Percentiles rank a stretch among this genome's conserved stretches.
Evolutionary conservation across 1,140 invertebrate genomes (phyloP).

Genomic region (Panulirus ornatus): DNA sequence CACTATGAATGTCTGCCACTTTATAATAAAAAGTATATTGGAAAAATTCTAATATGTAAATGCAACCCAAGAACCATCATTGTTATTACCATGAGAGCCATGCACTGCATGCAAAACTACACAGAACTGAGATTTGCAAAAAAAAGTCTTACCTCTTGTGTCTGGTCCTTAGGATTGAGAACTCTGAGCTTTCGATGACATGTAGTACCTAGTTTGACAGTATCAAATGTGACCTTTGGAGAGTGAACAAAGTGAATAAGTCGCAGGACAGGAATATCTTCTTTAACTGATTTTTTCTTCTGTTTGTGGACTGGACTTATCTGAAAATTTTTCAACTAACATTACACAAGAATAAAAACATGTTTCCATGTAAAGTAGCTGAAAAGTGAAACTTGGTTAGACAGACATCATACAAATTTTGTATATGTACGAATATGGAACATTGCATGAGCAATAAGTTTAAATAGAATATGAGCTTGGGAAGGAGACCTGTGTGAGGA

Average conservation of each 20-base stretch:
- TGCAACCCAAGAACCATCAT: no score
- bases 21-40: no score
- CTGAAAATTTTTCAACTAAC: background rate
- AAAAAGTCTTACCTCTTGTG: slow-evolving; percentile 55
- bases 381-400: no score
- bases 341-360: background rate
- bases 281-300: background rate
- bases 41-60: no score
- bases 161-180: slow-evolving; percentile 71
- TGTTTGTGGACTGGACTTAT: slow-evolving; percentile 69
- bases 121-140: background rate
- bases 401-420: background rate
- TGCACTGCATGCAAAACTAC: no score
- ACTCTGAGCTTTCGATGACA: slow-evolving; percentile 48
- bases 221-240: slow-evolving; percentile 71
- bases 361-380: background rate
- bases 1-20: no score
- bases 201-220: slow-evolving; percentile 63
- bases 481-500: no score
- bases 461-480: no score
- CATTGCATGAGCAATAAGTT: background rate
- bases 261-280: slow-evolving; percentile 66
- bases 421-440: background rate
- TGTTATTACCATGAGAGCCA: no score
- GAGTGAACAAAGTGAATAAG: slow-evolving; percentile 70